Percentiles rank a stretch among this genome's conserved stretches.
These are phyloP conservation scores for Cladopsammia gracilis DNA, from an alignment of 64 coral and sea anemone genomes.

Conservation along the genomic window DNA sequence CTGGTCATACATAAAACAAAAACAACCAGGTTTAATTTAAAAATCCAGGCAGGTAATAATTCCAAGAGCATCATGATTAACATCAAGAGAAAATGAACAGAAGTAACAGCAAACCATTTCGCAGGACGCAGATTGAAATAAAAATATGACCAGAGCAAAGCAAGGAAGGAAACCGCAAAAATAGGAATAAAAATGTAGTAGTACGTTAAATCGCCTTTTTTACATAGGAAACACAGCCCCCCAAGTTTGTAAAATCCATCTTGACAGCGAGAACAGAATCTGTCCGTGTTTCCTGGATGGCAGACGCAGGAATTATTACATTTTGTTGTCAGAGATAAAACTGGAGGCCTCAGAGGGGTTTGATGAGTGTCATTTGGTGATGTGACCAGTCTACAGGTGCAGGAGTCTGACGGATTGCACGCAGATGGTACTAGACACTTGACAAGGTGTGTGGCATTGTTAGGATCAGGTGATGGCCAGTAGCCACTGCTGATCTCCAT, in stretches of 20 bases:
- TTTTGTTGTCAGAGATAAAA: constrained; percentile 41
- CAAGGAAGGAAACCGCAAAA: constrained; percentile 48
- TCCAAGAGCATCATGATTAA: constrained; percentile 53
- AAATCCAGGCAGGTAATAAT: constrained; percentile 36
- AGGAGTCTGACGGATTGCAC: constrained; percentile 37
- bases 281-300: constrained; percentile 53
- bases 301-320: constrained; percentile 56
- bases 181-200: constrained; percentile 47
- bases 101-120: constrained; percentile 41
- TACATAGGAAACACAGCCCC: constrained; percentile 33
- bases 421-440: constrained; percentile 36
- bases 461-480: constrained; percentile 54
- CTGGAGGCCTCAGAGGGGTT: background rate
- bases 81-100: constrained; percentile 34
- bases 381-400: constrained; percentile 40
- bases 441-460: constrained; percentile 48
- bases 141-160: constrained; percentile 31
- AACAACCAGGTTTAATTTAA: constrained; percentile 47
- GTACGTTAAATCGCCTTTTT: constrained; percentile 23
- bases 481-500: constrained; percentile 48
- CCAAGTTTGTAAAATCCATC: constrained; percentile 56
- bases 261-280: constrained; percentile 65
- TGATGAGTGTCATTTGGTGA: background rate
- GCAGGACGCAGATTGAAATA: background rate
- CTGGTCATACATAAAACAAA: constrained; percentile 52